Base-by-base conservation (phyloP, 2,113 vertebrate genomes). In the Poeciliopsis occidentalis region DNA sequence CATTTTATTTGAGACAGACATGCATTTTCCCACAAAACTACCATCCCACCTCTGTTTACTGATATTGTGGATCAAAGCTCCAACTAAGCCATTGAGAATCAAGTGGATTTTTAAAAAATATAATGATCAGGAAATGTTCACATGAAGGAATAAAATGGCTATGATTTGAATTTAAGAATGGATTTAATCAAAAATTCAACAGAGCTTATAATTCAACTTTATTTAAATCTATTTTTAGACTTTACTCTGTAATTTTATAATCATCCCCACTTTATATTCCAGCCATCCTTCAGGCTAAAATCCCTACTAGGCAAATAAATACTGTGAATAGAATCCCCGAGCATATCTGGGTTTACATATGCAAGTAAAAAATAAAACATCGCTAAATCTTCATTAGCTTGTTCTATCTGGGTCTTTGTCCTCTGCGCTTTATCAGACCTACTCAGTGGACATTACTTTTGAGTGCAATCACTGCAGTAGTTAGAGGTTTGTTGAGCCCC, bases 381-480 rank as follows among this genome's bases (percentile, higher is more conserved):
- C 29, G 73, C 51, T 60, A 61, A 69, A 73, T 79, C 67, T 85
- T 69, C 73, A 82, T 88, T 78, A 84, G 63, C 29, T 51, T 39
- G 32, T 89, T 86, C 78, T 79, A 79, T 89, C 77, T 69, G 54
- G 75, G 63, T 29, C 57, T 76, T 67, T 57, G 17, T 29, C 63
- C 75, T 63, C 37, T 29, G 7, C 8, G 27, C 51, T 30, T 64
- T 69, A 69, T 83, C 76, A 65, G 71, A 84, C 64, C 79, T 75
- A 75, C 77, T 84, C 72, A 73, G 71, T 69, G 72, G 74, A 84
- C 78, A 81, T 89, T 88, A 88, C 69, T 71, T 90, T 85, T 85
- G 85, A 91, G 84, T 84, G 74, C 85, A 90, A 86, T 91, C 88
- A 85, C 81, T 83, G 76, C 83, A 89, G 90, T 90, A 90, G 91